Conservation (phyloP, 2,797 vertebrate species). For the Caiman crocodilus region DNA sequence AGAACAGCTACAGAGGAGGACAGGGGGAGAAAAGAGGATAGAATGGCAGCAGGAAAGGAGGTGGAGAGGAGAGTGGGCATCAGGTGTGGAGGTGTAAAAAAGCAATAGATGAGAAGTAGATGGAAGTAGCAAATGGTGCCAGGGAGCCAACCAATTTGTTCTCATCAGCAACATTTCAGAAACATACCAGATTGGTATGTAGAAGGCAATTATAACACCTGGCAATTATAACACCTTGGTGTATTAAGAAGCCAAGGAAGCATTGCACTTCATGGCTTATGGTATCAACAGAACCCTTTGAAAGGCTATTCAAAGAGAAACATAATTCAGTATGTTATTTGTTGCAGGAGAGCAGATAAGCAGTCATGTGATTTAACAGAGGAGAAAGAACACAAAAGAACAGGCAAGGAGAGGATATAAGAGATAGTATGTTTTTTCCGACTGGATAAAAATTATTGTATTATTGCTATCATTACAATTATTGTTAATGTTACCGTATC, state of each 20-base stretch:
- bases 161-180: background rate
- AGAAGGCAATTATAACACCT: background rate
- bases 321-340: constrained; percentile 45
- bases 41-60: background rate
- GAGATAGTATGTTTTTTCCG: background rate
- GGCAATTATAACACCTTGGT: background rate
- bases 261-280: constrained; percentile 6
- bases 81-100: background rate
- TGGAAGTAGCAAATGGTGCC: background rate
- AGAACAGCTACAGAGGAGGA: background rate
- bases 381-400: constrained; percentile 64
- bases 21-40: background rate
- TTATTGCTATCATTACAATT: constrained; percentile 39
- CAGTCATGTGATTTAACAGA: constrained; percentile 12
- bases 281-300: background rate
- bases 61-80: background rate
- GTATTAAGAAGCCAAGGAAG: background rate
- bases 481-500: constrained; percentile 36
- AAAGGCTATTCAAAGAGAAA: background rate
- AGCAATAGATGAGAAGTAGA: background rate
- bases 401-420: background rate
- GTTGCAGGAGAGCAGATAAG: constrained; percentile 47
- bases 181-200: background rate
- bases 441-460: constrained; percentile 45
- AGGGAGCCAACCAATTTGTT: background rate